Percentiles rank a stretch among this genome's conserved stretches.
phyloP scores from a whole-genome alignment of 2,797 vertebrate genomes.

The Craterocephalus amniculus region DNA sequence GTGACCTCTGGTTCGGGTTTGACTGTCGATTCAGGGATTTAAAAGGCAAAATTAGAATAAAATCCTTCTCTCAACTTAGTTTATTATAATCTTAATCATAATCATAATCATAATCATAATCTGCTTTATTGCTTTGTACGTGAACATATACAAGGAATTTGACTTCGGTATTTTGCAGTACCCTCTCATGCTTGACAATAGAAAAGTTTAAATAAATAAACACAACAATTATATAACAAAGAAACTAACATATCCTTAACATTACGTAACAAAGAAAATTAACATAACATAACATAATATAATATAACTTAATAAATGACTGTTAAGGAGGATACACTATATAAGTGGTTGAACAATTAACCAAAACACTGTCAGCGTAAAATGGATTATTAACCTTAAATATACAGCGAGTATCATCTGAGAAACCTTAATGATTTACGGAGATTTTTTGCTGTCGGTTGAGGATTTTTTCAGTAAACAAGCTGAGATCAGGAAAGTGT shows the following conservation, averaged over 20 bases:
- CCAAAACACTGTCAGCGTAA: slow-evolving; percentile 7
- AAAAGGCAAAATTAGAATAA: neutral
- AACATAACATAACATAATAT: no score
- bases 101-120: no score
- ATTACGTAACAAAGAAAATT: no score
- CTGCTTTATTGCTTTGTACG: no score
- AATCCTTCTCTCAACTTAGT: slow-evolving; percentile 4
- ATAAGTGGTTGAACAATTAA: slow-evolving; percentile 59
- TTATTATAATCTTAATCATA: no score
- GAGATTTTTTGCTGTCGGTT: neutral
- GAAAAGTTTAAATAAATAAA: no score
- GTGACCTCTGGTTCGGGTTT: neutral
- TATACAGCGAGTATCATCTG: neutral
- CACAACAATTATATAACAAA: no score
- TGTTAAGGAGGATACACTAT: neutral
- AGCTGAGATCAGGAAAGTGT: neutral
- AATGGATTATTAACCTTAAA: slow-evolving; percentile 58
- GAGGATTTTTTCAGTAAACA: neutral
- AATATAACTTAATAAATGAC: no score
- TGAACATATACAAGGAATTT: no score
- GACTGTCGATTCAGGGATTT: neutral
- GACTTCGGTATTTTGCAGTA: no score
- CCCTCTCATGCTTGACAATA: no score
- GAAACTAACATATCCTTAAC: no score
- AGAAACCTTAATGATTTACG: slow-evolving; percentile 5